These are phyloP conservation scores for Porites rus DNA, from an alignment of 92 coral and sea anemone genomes.

Conservation along the genomic window DNA sequence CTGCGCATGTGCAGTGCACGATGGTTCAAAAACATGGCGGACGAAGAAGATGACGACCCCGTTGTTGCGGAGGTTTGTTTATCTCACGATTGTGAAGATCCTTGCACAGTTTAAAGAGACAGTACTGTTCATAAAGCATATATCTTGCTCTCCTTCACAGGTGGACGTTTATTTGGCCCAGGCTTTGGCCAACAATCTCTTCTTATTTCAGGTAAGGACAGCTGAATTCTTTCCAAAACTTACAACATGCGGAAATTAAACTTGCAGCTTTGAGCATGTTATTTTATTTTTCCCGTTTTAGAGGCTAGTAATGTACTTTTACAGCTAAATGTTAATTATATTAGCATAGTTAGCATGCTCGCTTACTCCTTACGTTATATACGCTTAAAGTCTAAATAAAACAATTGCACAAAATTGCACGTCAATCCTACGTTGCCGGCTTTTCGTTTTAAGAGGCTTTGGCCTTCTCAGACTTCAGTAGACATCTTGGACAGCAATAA, in stretches of 20 bases:
- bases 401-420: background rate
- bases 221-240: background rate
- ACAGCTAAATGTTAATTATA: too few relatives aligned
- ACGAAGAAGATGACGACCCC: conserved; percentile 94
- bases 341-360: background rate
- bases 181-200: conserved; percentile 84
- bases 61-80: conserved; percentile 82
- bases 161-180: conserved; percentile 93
- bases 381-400: too few relatives aligned
- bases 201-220: conserved; percentile 80
- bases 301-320: background rate
- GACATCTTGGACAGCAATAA: too few relatives aligned
- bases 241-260: background rate
- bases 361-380: background rate
- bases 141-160: conserved; percentile 41
- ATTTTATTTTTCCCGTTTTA: background rate
- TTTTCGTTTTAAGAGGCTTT: background rate
- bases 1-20: conserved; percentile 60
- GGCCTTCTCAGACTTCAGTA: background rate
- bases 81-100: background rate
- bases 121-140: background rate
- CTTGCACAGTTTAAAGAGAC: background rate
- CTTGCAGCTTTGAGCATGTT: background rate
- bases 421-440: background rate
- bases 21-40: conserved; percentile 85